Percentiles rank a stretch among this genome's conserved stretches.
Conservation (phyloP, 2,113 vertebrate genomes). For the Chamaetylas fuelleborni region DNA sequence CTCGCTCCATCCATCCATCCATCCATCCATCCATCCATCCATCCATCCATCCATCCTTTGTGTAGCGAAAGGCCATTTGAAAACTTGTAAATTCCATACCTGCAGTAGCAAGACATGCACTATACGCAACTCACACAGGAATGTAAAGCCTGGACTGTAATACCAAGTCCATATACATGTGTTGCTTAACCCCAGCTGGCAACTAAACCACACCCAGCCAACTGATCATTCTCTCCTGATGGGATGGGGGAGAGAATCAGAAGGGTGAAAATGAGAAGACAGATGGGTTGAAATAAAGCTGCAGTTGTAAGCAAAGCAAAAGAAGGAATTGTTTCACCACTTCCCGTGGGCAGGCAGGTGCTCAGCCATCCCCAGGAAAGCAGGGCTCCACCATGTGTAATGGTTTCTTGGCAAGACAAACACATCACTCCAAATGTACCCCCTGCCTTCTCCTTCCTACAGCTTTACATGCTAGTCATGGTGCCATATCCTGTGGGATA, state of each 20-base stretch:
- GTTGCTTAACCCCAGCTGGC: not conserved
- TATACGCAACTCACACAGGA: not conserved
- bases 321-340: not conserved
- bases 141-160: not conserved
- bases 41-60: not conserved
- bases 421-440: fast-evolving
- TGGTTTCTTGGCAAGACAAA: not conserved
- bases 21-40: not conserved
- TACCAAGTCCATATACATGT: not conserved
- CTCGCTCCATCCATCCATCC: not conserved
- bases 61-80: not conserved
- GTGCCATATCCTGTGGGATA: too few species aligned
- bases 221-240: not conserved
- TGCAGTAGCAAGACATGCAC: not conserved
- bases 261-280: not conserved
- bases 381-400: not conserved
- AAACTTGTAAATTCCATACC: not conserved
- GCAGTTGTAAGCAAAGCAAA: not conserved
- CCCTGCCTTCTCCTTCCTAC: not conserved
- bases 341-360: not conserved
- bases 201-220: not conserved
- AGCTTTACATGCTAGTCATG: not conserved
- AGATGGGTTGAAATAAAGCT: not conserved
- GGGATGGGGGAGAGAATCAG: not conserved
- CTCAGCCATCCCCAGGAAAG: not conserved